phyloP scores from a whole-genome alignment of 2,888 invertebrate genomes.

The Callosobruchus maculatus region DNA sequence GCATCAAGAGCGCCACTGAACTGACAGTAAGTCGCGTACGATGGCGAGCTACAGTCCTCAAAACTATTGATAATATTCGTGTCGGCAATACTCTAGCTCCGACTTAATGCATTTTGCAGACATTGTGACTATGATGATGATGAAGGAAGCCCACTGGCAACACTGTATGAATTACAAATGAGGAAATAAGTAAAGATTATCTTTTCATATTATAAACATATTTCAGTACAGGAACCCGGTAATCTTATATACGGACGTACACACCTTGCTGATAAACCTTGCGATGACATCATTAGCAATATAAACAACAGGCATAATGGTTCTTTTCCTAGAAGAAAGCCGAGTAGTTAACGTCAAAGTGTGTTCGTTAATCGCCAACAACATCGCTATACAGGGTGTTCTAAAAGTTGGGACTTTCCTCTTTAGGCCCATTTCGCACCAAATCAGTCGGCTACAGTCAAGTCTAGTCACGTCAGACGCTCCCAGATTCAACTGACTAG shows the following conservation, averaged over 20 bases:
- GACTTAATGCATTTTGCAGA: too few relatives aligned
- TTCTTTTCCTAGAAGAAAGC: not conserved
- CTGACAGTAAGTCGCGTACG: too few relatives aligned
- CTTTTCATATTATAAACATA: not conserved
- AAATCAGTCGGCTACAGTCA: too few relatives aligned
- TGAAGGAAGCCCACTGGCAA: not conserved
- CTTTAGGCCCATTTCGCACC: too few relatives aligned
- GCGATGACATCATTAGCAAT: not conserved
- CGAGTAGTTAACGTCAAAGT: not conserved
- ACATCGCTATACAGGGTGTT: not conserved
- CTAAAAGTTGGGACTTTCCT: too few relatives aligned
- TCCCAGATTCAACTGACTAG: too few relatives aligned
- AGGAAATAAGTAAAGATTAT: not conserved
- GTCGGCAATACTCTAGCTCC: too few relatives aligned
- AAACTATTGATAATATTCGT: too few relatives aligned
- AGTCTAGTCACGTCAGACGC: too few relatives aligned
- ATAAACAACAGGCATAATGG: not conserved
- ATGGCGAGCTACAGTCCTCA: too few relatives aligned
- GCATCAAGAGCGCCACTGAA: too few relatives aligned
- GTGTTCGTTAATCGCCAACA: not conserved
- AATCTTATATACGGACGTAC: not conserved
- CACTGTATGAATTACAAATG: not conserved
- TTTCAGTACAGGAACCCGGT: not conserved
- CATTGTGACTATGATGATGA: too few relatives aligned
- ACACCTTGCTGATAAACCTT: not conserved